phyloP scores from a whole-genome alignment of 2,797 vertebrate species.

The Cyprinella venusta region DNA sequence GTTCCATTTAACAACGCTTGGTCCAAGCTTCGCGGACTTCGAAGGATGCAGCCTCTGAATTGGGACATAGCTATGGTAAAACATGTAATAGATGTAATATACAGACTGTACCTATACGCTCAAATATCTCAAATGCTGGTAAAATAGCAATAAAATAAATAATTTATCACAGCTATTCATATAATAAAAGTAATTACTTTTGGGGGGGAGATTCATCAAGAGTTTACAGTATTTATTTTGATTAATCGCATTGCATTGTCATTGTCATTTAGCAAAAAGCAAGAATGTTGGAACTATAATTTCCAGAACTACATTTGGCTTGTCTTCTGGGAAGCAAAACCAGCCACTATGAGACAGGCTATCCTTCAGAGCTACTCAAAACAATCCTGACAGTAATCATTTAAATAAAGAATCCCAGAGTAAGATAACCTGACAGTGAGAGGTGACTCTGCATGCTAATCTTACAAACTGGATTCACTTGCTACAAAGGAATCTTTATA shows the following conservation, averaged over 20 bases:
- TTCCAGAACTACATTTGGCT: background rate
- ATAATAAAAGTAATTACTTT: background rate
- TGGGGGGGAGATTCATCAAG: background rate
- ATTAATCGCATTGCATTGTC: background rate
- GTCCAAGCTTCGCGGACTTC: background rate
- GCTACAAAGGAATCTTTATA: background rate
- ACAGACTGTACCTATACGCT: too few relatives aligned
- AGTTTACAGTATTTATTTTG: background rate
- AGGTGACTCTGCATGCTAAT: constrained; percentile 17
- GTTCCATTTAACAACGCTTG: background rate
- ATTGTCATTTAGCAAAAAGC: background rate
- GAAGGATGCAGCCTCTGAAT: background rate
- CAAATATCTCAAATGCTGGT: background rate
- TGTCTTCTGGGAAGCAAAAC: constrained; percentile 9
- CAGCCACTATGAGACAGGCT: background rate
- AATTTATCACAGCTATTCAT: background rate
- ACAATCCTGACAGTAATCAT: constrained; percentile 14
- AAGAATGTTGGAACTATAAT: background rate
- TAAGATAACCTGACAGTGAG: constrained; percentile 26
- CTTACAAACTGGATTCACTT: constrained; percentile 6
- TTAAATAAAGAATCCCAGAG: constrained; percentile 24
- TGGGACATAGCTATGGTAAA: background rate
- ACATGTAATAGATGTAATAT: background rate
- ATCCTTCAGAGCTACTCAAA: background rate
- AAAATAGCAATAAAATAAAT: background rate